A percentile compares a stretch with the other conserved stretches of the same genome.
Evolutionary conservation across 2,113 vertebrate species (phyloP).

Genomic region (Corvus cornix): DNA sequence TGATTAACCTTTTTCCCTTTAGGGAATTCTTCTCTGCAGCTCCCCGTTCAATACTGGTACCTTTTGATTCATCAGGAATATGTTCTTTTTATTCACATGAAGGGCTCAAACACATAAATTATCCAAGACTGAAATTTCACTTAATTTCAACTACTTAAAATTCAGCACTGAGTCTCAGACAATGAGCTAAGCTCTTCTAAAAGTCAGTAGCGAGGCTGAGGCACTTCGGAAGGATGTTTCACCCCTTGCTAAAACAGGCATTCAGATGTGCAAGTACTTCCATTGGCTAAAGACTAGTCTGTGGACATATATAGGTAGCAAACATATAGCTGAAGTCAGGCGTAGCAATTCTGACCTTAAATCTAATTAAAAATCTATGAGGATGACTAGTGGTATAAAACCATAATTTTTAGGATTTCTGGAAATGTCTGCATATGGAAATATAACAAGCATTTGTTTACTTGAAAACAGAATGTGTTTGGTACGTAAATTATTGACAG

Average conservation of each 20-base stretch:
- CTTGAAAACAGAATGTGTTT: not conserved
- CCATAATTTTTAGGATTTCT: not conserved
- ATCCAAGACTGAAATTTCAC: not conserved
- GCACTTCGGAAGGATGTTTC: not conserved
- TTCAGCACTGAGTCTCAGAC: not conserved
- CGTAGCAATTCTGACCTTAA: not conserved
- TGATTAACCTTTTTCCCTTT: not conserved
- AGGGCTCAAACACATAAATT: not conserved
- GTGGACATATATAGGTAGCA: not conserved
- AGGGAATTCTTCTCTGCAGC: not conserved
- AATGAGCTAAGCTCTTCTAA: not conserved
- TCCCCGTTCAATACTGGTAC: not conserved
- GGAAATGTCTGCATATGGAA: not conserved
- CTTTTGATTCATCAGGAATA: not conserved
- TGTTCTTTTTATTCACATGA: not conserved
- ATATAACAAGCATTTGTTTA: not conserved
- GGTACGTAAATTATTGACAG: not conserved
- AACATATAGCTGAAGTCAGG: not conserved
- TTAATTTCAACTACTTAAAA: not conserved
- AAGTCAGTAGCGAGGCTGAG: not conserved
- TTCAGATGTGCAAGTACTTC: not conserved
- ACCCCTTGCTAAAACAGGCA: not conserved
- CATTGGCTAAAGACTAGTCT: not conserved
- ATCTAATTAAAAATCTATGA: not conserved
- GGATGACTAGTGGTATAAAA: not conserved